Evolutionary conservation across 2,113 vertebrate species (phyloP), one percentile per base, ranked within the genome.

Genomic region (Leucopternis melanops): DNA sequence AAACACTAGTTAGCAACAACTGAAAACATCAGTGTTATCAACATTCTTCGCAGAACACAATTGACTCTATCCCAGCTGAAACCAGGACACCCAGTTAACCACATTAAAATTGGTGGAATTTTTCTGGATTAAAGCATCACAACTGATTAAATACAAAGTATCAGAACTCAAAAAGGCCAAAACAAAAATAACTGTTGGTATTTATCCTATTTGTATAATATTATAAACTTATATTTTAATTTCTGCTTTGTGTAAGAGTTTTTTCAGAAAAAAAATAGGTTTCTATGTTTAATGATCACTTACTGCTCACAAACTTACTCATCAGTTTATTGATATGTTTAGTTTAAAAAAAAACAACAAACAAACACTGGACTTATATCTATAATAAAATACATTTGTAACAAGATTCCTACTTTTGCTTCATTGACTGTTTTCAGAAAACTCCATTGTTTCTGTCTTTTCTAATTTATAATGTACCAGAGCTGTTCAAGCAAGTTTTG

Each of bases 331-430:
- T 42, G 16, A 25, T 4, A 1, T 23, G 18, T 44, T 75, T 55
- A 14, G n/a, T 83, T 79, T 59, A 23, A 73, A 31, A 16, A 77
- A 77, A 19, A 2, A 6, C 14, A 36, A 16, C 16, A 2, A 58
- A 25, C 0, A 0, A 63, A 40, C 55, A 3, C 2, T 16, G 2
- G 29, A 11, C 58, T 59, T 74, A 34, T 65, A 54, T 13, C 4
- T 4, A 9, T 52, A 70, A 4, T 29, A 45, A 32, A 89, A 82
- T 44, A 27, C 2, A 5, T 70, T 45, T 29, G 5, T 13, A 18
- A 17, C 29, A 34, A 29, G 42, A 26, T 22, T 29, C 16, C 71
- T 74, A 0, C 54, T 70, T 83, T 32, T 79, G 11, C 25, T 87
- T 32, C 20, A 0, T 18, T 44, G 23, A 11, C 14, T 18, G 3